Conservation (phyloP, 1,140 invertebrate species). For the Meloidogyne hapla region DNA sequence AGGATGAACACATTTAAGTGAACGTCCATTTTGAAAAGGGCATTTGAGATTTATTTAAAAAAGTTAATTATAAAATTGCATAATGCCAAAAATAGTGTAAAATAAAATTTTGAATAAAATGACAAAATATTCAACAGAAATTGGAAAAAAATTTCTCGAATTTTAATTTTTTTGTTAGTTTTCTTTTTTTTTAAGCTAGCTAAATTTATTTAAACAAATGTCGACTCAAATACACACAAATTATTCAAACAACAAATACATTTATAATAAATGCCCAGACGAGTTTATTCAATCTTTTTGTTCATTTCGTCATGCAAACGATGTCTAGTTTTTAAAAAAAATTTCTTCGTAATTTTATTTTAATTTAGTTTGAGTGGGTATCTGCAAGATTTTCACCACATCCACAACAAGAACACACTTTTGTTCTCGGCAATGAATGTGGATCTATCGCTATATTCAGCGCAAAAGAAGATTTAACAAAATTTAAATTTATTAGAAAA, state of each 20-base stretch:
- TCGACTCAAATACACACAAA: background rate
- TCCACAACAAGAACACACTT: slow-evolving; percentile 30
- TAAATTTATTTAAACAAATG: background rate
- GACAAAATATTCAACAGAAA: too few relatives aligned
- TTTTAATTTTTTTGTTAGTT: background rate
- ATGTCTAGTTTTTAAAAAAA: slow-evolving; percentile 12
- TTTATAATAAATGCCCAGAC: slow-evolving; percentile 1
- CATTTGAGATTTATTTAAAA: background rate
- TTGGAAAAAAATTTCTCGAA: background rate
- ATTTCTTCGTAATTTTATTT: slow-evolving; percentile 18
- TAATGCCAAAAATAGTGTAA: background rate
- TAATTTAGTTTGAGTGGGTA: slow-evolving; percentile 33
- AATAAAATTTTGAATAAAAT: background rate
- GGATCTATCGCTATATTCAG: slow-evolving; percentile 20
- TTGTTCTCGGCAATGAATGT: slow-evolving; percentile 31
- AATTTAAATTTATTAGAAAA: slow-evolving; percentile 24
- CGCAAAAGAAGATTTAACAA: slow-evolving; percentile 4
- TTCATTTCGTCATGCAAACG: slow-evolving; percentile 12
- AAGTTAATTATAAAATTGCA: background rate
- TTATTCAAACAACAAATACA: background rate
- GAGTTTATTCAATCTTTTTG: slow-evolving; percentile 12
- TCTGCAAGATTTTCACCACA: slow-evolving; percentile 32
- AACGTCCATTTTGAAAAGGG: slow-evolving; percentile 37
- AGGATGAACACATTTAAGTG: slow-evolving; percentile 83
- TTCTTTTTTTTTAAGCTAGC: background rate